These are phyloP conservation scores for Marmota flaviventris DNA, from an alignment of 2,113 vertebrate species.

Conservation along the genomic window DNA sequence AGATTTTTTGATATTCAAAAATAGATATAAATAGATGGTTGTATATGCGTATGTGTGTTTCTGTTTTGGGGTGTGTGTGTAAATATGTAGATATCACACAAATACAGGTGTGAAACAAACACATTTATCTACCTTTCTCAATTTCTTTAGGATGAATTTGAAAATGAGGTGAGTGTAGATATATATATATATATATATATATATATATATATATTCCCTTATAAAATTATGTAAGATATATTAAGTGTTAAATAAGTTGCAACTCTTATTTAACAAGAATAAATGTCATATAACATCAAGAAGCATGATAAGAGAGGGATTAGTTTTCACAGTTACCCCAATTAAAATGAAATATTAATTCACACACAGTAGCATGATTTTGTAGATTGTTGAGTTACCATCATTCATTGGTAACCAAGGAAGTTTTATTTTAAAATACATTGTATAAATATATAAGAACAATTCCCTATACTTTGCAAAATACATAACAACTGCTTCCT, in stretches of 20 bases:
- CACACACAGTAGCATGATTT: background rate
- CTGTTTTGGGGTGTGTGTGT: accelerated
- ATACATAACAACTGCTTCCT: background rate
- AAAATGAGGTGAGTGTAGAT: background rate
- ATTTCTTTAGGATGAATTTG: background rate
- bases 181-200: too few relatives aligned
- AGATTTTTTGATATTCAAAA: background rate
- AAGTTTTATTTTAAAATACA: background rate
- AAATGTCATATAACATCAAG: background rate
- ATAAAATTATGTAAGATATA: constrained; percentile 1
- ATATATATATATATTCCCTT: background rate
- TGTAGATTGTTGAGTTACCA: background rate
- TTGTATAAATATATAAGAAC: background rate
- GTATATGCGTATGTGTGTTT: too few relatives aligned
- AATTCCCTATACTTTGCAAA: background rate
- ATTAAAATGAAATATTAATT: constrained; percentile 48
- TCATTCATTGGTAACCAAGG: background rate
- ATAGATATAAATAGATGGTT: background rate
- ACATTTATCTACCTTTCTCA: background rate
- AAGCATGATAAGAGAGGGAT: background rate
- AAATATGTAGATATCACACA: background rate
- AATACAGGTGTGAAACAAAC: background rate
- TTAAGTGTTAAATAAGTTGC: constrained; percentile 25
- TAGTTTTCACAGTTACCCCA: constrained; percentile 28
- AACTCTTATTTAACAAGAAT: background rate